These are phyloP conservation scores for Leucoraja erinaceus DNA, from an alignment of 2,113 vertebrate species.

Conservation along the genomic window DNA sequence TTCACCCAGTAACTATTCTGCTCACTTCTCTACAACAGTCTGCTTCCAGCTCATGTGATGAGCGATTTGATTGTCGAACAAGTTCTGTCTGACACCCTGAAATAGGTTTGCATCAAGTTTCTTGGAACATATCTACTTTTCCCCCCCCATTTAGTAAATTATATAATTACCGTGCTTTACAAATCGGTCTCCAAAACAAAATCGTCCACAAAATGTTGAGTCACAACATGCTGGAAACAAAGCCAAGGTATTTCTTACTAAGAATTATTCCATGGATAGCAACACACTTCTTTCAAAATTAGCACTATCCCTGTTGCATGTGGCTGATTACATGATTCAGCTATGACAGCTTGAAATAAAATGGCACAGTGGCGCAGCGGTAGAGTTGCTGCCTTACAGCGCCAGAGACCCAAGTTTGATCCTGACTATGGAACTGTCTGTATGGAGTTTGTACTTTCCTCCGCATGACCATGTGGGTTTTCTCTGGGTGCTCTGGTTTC, in stretches of 20 bases:
- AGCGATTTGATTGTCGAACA: background rate
- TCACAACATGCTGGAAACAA: background rate
- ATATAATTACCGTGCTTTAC: background rate
- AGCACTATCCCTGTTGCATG: background rate
- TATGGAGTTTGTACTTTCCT: no score
- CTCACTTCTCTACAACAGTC: background rate
- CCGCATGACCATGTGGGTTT: no score
- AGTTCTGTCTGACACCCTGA: constrained; percentile 4
- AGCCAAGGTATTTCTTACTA: background rate
- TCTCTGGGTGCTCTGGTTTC: no score
- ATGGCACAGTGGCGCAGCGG: background rate
- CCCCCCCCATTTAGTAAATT: background rate
- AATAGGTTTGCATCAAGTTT: background rate
- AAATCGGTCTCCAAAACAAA: background rate
- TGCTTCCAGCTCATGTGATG: background rate
- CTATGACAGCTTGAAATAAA: background rate
- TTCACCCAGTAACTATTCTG: background rate
- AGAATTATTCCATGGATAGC: background rate
- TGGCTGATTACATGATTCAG: background rate
- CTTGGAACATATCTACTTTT: background rate
- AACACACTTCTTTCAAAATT: background rate
- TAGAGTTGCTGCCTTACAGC: no score
- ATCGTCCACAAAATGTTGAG: background rate
- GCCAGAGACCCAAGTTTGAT: no score
- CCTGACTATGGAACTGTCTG: no score